Base-by-base conservation (phyloP, 2,113 vertebrate genomes). In the Coryphaenoides rupestris region DNA sequence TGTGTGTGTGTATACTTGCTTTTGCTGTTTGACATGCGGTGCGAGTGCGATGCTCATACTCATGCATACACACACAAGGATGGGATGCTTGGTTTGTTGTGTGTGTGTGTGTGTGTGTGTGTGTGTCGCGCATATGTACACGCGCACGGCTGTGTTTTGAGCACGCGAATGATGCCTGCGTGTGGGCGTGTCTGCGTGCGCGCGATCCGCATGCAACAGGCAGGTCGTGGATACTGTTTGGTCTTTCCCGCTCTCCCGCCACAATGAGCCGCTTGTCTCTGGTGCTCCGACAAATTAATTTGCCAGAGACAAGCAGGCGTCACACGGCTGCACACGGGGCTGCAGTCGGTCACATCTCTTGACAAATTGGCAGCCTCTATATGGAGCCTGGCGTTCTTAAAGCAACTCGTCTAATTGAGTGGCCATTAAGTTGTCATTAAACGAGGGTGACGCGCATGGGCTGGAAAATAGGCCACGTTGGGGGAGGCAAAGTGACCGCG, bases 371-470 rank as follows among this genome's bases (percentile, higher is more conserved):
- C 49, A 58, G 21, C 1, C 69, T 61, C 71, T 71, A 68, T 69
- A 77, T 68, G 45, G 69, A 61, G 64, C 66, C 60, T n/a, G 72
- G 68, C 70, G 45, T 62, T 79, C 64, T 84, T 74, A 73, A 72
- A 70, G 49, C 46, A 62, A 63, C 58, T n/a, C 47, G 64, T 81
- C 55, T 59, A 62, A 49, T 66, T 64, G 60, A 49, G 59, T 26
- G 63, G 52, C 61, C 71, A 63, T 69, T 78, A 72, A n/a, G 66
- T 79, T n/a, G 53, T 79, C 69, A 60, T 84, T 77, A 73, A 70
- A 63, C 58, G 62, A 60, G 12, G 50, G 68, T 3, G 2, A 22
- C 10, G 9, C 4, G 26, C 33, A 17, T n/a, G 23, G 5, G 26
- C 13, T 10, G 13, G 56, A n/a, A 19, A 56, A 16, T 50, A 28